phyloP scores from a whole-genome alignment of 2,113 vertebrate species.

The Lates calcarifer region DNA sequence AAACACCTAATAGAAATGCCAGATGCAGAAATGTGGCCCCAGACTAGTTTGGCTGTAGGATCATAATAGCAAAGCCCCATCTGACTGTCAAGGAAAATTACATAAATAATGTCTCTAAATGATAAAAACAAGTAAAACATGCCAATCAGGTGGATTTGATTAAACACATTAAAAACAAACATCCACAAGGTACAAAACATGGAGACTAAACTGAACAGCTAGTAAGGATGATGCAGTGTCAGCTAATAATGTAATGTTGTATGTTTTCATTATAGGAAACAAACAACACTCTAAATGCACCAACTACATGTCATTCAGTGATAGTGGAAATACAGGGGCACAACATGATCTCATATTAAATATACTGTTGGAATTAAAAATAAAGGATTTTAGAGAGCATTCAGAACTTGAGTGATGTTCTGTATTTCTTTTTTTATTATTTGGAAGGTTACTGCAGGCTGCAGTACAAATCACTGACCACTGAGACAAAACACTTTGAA shows the following conservation, averaged over 20 bases:
- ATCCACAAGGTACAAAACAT: neutral
- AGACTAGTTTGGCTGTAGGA: conserved; percentile 10
- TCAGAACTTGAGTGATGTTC: neutral
- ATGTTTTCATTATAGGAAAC: conserved; percentile 13
- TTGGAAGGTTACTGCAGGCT: neutral
- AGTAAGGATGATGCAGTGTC: neutral
- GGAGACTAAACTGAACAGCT: neutral
- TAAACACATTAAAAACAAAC: conserved; percentile 28
- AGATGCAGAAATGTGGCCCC: conserved; percentile 1
- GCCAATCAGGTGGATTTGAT: conserved; percentile 1
- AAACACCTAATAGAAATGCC: conserved; percentile 44
- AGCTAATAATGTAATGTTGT: neutral
- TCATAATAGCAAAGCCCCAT: conserved; percentile 12
- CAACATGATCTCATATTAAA: neutral
- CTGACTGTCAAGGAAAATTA: conserved; percentile 19
- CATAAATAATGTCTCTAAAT: neutral
- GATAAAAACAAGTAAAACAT: conserved; percentile 1
- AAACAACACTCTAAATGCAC: conserved; percentile 3
- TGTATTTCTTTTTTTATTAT: neutral
- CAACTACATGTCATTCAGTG: neutral
- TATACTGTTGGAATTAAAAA: neutral
- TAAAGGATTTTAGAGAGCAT: neutral
- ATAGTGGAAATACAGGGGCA: neutral
- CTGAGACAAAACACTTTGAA: conserved; percentile 14
- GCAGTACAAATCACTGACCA: conserved; percentile 3